phyloP scores from a whole-genome alignment of 2,113 vertebrate genomes.

The Paradisaea rubra region DNA sequence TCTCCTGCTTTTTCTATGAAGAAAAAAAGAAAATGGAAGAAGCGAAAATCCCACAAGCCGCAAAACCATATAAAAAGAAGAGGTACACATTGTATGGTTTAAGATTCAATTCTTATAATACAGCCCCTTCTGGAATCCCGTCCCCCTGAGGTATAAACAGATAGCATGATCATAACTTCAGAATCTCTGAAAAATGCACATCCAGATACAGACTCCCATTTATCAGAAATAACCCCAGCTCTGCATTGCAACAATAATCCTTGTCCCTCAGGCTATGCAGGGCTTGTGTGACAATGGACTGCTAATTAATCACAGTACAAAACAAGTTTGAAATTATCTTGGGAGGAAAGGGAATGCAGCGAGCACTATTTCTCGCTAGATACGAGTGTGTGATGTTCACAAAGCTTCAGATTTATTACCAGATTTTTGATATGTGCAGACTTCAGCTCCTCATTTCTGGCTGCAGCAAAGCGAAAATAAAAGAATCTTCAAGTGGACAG shows the following conservation, averaged over 20 bases:
- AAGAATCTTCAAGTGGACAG: background rate
- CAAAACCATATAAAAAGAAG: background rate
- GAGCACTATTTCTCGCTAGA: accelerated
- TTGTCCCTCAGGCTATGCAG: background rate
- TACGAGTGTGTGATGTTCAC: accelerated
- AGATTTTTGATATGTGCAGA: background rate
- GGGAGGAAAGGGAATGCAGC: background rate
- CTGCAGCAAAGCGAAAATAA: background rate
- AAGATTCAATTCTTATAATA: background rate
- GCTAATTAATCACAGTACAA: background rate
- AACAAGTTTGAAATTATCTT: background rate
- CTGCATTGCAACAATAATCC: background rate
- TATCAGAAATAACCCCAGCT: background rate
- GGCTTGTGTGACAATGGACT: background rate
- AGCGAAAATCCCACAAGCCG: background rate
- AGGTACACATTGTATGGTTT: background rate
- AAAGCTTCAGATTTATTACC: background rate
- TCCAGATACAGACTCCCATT: background rate
- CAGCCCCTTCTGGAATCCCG: background rate
- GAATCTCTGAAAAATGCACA: background rate
- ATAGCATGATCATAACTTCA: background rate
- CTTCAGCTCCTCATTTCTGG: background rate
- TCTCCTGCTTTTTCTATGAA: background rate
- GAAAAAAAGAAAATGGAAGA: background rate
- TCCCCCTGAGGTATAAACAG: background rate